These are phyloP conservation scores for Cydia fagiglandana DNA, from an alignment of 1,140 invertebrate species.

Conservation along the genomic window DNA sequence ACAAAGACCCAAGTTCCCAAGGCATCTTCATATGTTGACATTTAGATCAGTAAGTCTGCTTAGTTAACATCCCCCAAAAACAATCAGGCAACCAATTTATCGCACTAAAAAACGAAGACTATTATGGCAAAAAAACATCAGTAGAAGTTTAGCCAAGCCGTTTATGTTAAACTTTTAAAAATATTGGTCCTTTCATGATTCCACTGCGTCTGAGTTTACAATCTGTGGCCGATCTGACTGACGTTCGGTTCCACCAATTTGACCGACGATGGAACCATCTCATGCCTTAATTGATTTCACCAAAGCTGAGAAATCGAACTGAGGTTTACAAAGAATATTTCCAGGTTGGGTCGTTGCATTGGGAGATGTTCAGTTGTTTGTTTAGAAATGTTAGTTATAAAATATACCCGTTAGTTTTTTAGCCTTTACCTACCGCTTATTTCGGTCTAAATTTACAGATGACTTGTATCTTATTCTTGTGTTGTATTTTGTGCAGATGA, in stretches of 20 bases:
- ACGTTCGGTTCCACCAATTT: constrained; percentile 20
- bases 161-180: not conserved
- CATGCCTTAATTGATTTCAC: constrained; percentile 72
- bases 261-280: constrained; percentile 14
- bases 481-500: not conserved
- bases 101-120: too few relatives aligned
- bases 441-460: too few relatives aligned
- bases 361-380: not conserved
- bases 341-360: not conserved
- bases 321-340: constrained; percentile 44
- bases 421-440: too few relatives aligned
- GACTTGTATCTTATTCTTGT: constrained; percentile 35
- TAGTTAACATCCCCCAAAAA: too few relatives aligned
- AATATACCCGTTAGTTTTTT: too few relatives aligned
- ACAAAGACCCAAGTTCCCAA: too few relatives aligned
- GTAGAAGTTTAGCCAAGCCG: too few relatives aligned
- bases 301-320: constrained; percentile 44
- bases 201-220: constrained; percentile 4
- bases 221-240: constrained; percentile 4
- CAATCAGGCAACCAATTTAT: too few relatives aligned
- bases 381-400: constrained; percentile 6
- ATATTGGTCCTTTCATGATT: not conserved
- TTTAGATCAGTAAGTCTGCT: too few relatives aligned
- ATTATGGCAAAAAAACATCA: too few relatives aligned
- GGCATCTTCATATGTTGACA: too few relatives aligned